Evolutionary conservation across 2,888 invertebrate species (phyloP).

Genomic region (Pomacea canaliculata): DNA sequence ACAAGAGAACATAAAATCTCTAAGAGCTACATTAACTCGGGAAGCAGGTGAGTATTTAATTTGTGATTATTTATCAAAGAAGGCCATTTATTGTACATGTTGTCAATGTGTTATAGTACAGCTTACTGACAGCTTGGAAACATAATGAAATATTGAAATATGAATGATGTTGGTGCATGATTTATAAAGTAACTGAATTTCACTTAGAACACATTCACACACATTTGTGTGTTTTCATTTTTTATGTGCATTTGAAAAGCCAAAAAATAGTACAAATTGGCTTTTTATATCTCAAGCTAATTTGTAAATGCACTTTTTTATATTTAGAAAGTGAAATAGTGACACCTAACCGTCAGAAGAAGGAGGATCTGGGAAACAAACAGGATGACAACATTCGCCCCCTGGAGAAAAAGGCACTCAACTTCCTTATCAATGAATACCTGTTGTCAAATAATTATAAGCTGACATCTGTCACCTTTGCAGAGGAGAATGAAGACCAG

Average conservation of each 20-base stretch:
- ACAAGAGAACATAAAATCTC: slow-evolving; percentile 84
- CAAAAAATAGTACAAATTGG: too few relatives aligned
- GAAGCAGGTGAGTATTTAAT: slow-evolving; percentile 62
- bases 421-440: slow-evolving; percentile 90
- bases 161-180: too few relatives aligned
- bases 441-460: slow-evolving; percentile 84
- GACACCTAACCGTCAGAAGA: slow-evolving; percentile 40
- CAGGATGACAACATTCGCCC: slow-evolving; percentile 76
- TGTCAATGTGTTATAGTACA: too few relatives aligned
- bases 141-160: too few relatives aligned
- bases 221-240: too few relatives aligned
- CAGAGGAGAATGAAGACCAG: slow-evolving; percentile 91
- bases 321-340: slow-evolving; percentile 52
- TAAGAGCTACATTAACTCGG: slow-evolving; percentile 83
- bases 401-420: slow-evolving; percentile 85
- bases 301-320: neutral
- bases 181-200: too few relatives aligned
- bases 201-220: too few relatives aligned
- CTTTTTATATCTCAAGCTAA: too few relatives aligned
- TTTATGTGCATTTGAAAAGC: too few relatives aligned
- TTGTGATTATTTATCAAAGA: neutral
- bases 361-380: slow-evolving; percentile 24
- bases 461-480: slow-evolving; percentile 88
- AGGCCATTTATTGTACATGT: too few relatives aligned
- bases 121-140: too few relatives aligned